Base-by-base conservation (phyloP, 2,113 vertebrate genomes). In the Apodemus sylvaticus region DNA sequence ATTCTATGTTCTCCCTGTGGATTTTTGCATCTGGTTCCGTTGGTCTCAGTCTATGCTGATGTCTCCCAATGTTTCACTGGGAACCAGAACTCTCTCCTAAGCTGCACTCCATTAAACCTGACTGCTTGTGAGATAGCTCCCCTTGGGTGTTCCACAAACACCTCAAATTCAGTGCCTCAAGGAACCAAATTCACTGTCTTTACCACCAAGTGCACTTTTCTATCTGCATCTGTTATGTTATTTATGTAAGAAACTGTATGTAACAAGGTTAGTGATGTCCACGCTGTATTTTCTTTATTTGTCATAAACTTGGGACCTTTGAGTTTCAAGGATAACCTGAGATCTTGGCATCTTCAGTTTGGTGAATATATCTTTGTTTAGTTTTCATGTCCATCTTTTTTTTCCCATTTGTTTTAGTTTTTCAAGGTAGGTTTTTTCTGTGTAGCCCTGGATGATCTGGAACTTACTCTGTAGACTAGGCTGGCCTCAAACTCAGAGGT, bases 31-130 rank as follows among this genome's bases (percentile, higher is more conserved):
- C 51, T 0, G 0, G 12, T 86, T 94, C 51, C 79, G 74, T n/a
- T 87, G 55, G 53, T 88, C 87, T 96, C 79, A 76, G 39, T 48
- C 60, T n/a, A 95, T 16, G 60, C 7, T 78, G 82, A 89, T 88
- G 45, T 86, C 71, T 95, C 82, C 82, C 76, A 91, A 29, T 86
- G 87, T 77, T 91, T 94, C 81, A 17, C 26, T 95, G 39, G 66
- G 94, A 96, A 86, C 31, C 29, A 85, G 83, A 89, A 93, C 74
- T 90, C 83, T 51, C 19, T 96, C 42, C 86, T 70, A 86, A 91
- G 29, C 81, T 70, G 68, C 74, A 93, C 42, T 71, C 64, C 64
- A 83, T 94, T 82, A 92, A 95, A 73, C 78, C 24, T 83, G 95
- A 76, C 55, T 86, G 64, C 53, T 73, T 74, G 34, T 31, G 5